Percentiles rank a stretch among this genome's conserved stretches.
These are phyloP conservation scores for Teinopalpus imperialis DNA, from an alignment of 2,888 invertebrate species.

Conservation along the genomic window DNA sequence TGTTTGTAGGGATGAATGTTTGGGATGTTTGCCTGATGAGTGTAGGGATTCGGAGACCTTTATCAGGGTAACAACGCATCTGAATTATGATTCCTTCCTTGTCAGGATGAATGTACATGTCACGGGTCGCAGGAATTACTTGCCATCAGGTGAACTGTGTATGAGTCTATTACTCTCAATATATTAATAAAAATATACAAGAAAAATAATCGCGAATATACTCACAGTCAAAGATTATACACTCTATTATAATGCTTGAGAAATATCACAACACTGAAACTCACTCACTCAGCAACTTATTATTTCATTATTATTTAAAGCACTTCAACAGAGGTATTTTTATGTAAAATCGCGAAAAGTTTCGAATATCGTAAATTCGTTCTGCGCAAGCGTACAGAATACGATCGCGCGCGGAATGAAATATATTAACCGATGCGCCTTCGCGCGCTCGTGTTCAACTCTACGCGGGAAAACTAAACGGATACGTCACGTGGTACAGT, in stretches of 20 bases:
- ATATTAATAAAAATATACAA: constrained; percentile 26
- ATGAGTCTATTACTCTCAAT: too few relatives aligned
- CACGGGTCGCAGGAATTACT: too few relatives aligned
- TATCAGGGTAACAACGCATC: too few relatives aligned
- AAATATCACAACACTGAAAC: constrained; percentile 35
- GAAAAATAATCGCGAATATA: constrained; percentile 20
- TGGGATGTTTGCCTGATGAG: too few relatives aligned
- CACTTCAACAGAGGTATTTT: constrained; percentile 37
- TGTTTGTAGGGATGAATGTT: too few relatives aligned
- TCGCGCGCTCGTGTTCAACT: constrained; percentile 52
- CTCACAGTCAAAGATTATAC: constrained; percentile 13
- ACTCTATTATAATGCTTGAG: constrained; percentile 13
- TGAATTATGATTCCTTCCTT: too few relatives aligned
- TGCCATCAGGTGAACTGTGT: too few relatives aligned
- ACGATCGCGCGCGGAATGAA: constrained; percentile 69
- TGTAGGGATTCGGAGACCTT: too few relatives aligned
- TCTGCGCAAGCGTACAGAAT: constrained; percentile 47
- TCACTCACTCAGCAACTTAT: constrained; percentile 37
- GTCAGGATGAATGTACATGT: too few relatives aligned
- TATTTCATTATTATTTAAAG: constrained; percentile 42
- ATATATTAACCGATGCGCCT: constrained; percentile 31
- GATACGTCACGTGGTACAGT: constrained; percentile 48
- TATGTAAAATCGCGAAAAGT: constrained; percentile 27
- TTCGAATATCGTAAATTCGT: constrained; percentile 47
- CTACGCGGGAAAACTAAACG: constrained; percentile 60